Conservation (phyloP, 2,888 invertebrate genomes). For the Ashinkailepas kermadecensis region DNA sequence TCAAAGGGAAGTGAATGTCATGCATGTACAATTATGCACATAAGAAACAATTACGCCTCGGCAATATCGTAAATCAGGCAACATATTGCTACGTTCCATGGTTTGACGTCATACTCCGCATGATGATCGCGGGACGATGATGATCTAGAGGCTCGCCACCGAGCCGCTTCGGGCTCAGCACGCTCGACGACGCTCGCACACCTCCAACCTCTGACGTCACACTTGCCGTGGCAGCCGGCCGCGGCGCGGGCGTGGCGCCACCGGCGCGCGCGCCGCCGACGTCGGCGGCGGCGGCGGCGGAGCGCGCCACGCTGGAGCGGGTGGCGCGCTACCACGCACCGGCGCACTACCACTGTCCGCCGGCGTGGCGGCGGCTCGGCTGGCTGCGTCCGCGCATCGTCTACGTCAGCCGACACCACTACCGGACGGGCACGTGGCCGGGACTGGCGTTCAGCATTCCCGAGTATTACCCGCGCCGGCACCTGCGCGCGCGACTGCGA, state of each 20-base stretch:
- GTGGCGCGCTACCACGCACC: neutral
- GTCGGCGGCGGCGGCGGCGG: neutral
- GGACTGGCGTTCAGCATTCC: slow-evolving; percentile 15
- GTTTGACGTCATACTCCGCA: too few species aligned
- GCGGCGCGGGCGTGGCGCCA: neutral
- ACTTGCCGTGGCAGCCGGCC: neutral
- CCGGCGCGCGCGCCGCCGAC: neutral
- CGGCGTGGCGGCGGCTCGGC: slow-evolving; percentile 1
- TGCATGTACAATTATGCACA: too few species aligned
- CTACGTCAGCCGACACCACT: slow-evolving; percentile 2
- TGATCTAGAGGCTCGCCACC: too few species aligned
- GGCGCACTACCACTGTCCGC: neutral
- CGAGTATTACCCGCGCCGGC: neutral
- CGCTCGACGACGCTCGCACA: too few species aligned
- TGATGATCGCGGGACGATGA: too few species aligned
- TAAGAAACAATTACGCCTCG: too few species aligned
- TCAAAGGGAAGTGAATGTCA: too few species aligned
- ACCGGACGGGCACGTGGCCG: slow-evolving; percentile 2
- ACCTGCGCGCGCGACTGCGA: neutral
- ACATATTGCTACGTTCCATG: too few species aligned
- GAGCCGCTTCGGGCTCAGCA: too few species aligned
- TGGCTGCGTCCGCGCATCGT: neutral
- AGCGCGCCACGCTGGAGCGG: neutral
- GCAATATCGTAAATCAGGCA: too few species aligned
- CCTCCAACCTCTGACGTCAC: neutral